Evolutionary conservation across 2,888 invertebrate species (phyloP), one percentile per base, ranked within the genome.

Genomic region (Sinotaia quadrata): DNA sequence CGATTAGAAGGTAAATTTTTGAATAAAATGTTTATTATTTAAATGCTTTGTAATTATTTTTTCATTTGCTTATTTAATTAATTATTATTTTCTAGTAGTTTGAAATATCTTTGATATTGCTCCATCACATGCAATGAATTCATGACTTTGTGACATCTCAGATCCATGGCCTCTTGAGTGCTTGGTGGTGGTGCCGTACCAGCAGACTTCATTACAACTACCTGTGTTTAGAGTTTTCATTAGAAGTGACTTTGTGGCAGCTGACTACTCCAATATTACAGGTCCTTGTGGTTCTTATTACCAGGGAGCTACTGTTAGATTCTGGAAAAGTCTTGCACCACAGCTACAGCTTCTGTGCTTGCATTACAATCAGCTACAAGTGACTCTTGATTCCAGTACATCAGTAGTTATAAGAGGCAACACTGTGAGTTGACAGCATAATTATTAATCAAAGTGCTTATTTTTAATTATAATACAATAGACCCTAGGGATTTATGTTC

Each of bases 91-190:
- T n/a, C n/a, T n/a, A n/a, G n/a, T n/a, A n/a, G n/a, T n/a, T n/a
- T n/a, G n/a, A n/a, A n/a, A n/a, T n/a, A 41, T 12, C 41, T 41
- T 10, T 51, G 8, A 51, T 15, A 21, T 51, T 15, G 52, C 10
- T 15, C 24, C 12, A 15, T 10, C 10, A 5, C 24, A 18, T 58
- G 4, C 10, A 58, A 4, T 7, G 12, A 34, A 33, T 58, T 2
- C 21, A 29, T 5, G 4, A 41, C 41, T 10, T 12, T 41, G 41
- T 41, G 41, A 12, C 41, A 10, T 33, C 56, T 31, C 49, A 71
- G 71, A 68, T 47, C 63, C 67, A 8, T 71, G 67, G 60, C 65
- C 71, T 2, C 37, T 71, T 27, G 59, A 68, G 29, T 71, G 71
- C 37, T 18, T 68, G 34, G 51, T 68, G 37, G 36, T 49, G 1